Evolutionary conservation across 2,113 vertebrate species (phyloP).

Genomic region (Lycaon pictus): DNA sequence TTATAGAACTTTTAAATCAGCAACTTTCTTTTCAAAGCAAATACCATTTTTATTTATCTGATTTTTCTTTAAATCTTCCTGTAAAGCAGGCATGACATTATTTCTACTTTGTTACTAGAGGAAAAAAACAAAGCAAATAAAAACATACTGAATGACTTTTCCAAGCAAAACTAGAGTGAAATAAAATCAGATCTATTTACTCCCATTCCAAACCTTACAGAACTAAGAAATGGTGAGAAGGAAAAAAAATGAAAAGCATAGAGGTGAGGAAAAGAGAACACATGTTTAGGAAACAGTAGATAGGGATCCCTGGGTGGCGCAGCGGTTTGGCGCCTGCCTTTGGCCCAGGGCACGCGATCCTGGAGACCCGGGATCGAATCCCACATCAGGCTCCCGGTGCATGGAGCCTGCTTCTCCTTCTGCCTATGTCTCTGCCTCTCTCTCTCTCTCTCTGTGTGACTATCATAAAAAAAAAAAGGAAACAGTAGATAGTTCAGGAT

Average conservation of each 20-base stretch:
- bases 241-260: constrained; percentile 24
- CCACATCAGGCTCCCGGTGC: no score
- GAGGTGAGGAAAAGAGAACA: background rate
- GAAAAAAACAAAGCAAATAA: background rate
- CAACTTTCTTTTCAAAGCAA: constrained; percentile 54
- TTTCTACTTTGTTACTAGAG: constrained; percentile 41
- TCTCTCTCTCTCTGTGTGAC: no score
- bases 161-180: constrained; percentile 51
- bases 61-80: constrained; percentile 47
- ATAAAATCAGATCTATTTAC: constrained; percentile 37
- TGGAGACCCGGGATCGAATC: no score
- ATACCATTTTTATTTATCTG: constrained; percentile 14
- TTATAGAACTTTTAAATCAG: constrained; percentile 46
- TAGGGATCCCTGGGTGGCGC: background rate
- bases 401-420: no score
- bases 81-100: constrained; percentile 6
- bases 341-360: no score
- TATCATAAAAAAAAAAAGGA: no score
- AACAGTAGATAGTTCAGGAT: background rate
- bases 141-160: background rate
- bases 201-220: background rate
- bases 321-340: no score
- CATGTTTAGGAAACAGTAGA: background rate
- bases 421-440: no score
- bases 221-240: constrained; percentile 48